Evolutionary conservation across 2,797 vertebrate genomes (phyloP).

Genomic region (Sparus aurata): DNA sequence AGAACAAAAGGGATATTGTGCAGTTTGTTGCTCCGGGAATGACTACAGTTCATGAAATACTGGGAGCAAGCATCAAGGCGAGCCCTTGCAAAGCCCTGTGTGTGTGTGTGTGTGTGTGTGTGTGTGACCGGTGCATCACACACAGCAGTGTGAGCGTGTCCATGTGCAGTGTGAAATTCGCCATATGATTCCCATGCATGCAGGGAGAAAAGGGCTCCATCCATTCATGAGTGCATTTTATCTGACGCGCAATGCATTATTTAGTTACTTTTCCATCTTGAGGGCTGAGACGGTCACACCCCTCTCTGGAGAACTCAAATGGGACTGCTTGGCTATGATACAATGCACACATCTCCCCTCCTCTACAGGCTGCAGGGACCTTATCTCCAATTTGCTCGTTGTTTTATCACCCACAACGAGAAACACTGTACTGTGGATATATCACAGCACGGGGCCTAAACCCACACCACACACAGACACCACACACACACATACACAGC

Average conservation of each 20-base stretch:
- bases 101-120: constrained; percentile 17
- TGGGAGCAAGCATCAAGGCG: constrained; percentile 36
- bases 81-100: constrained; percentile 30
- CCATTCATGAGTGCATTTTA: constrained; percentile 71
- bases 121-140: constrained; percentile 38
- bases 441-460: constrained; percentile 51
- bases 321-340: constrained; percentile 73
- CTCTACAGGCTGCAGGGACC: constrained; percentile 29
- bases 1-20: constrained; percentile 72
- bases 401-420: constrained; percentile 43
- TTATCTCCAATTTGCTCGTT: constrained; percentile 46
- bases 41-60: constrained; percentile 50
- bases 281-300: constrained; percentile 81
- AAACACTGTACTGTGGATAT: neutral
- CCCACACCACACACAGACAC: neutral
- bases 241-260: constrained; percentile 81
- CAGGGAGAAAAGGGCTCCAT: constrained; percentile 47
- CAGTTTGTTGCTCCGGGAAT: constrained; percentile 52
- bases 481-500: constrained; percentile 11
- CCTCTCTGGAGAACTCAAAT: constrained; percentile 80
- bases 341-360: constrained; percentile 55
- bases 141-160: constrained; percentile 25
- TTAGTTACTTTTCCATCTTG: constrained; percentile 79
- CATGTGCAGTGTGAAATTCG: constrained; percentile 55
- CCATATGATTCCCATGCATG: constrained; percentile 58